A percentile compares a stretch with the other conserved stretches of the same genome.
phyloP scores from a whole-genome alignment of 2,113 vertebrate species.

The Ceyx melanurus region DNA sequence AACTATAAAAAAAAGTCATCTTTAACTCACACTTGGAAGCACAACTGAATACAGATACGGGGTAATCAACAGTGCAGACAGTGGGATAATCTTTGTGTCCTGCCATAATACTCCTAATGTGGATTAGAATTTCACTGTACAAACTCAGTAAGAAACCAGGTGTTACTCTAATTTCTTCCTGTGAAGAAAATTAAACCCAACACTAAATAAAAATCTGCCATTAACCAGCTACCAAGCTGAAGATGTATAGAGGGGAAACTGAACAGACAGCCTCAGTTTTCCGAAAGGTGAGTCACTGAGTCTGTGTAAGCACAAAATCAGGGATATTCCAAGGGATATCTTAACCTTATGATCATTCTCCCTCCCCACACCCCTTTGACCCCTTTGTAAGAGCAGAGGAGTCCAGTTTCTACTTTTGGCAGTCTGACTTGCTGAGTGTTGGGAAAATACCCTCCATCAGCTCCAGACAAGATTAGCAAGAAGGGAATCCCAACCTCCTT shows the following conservation, averaged over 20 bases:
- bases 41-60: accelerated
- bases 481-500: background rate
- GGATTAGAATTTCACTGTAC: background rate
- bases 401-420: background rate
- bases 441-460: background rate
- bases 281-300: background rate
- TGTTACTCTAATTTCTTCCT: background rate
- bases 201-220: background rate
- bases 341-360: background rate
- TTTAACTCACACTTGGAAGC: background rate
- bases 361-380: background rate
- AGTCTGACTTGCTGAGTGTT: background rate
- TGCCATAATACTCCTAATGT: background rate
- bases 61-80: background rate
- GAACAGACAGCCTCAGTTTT: background rate
- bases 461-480: background rate
- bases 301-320: too few species aligned
- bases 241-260: background rate
- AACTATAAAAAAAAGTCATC: background rate
- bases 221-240: background rate
- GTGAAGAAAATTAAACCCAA: background rate
- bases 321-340: background rate
- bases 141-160: background rate
- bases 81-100: background rate
- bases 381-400: background rate